Base-by-base conservation (phyloP, 2,113 vertebrate species). In the Condylura cristata region DNA sequence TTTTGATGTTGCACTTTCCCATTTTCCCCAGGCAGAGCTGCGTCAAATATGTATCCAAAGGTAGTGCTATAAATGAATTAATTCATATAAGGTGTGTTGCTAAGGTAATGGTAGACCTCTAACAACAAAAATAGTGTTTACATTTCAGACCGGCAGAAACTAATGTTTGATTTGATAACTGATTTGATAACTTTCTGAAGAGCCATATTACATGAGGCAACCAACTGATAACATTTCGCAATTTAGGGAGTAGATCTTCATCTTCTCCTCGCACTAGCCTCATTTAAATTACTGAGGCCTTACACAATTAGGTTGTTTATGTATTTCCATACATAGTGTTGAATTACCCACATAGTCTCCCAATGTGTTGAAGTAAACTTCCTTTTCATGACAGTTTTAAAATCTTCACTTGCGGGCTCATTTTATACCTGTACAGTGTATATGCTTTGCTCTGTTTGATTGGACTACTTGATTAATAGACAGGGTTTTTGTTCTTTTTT, bases 51-150 rank as follows among this genome's bases (percentile, higher is more conserved):
- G 53, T 83, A 32, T 48, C 51, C 48, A 20, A 81, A 91, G 75
- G 66, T 84, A 89, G 68, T 66, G 32, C 37, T 86, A 56, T 87
- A 71, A 58, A 65, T 94, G 87, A 93, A 22, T 75, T 85, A 79
- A 65, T 80, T 94, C 24, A 79, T 72, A 90, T 72, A 90, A 74
- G 60, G 24, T 74, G n/a, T 79, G 17, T 86, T 81, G 17, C 58
- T 96, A 48, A 81, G n/a, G 12, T 85, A 71, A 53, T 94, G 72
- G 39, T 71, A 84, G 39, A 91, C 65, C 34, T 86, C 94, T 61
- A 88, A 71, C 12, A 72, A 48, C 17, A 90, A 65, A 88, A 81
- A 76, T 48, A 70, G 46, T 28, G 60, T 2, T 63, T 72, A 70
- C 46, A 71, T 68, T 93, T 60, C n/a, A 78, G 92, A 76, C 10